Percentiles rank a stretch among this genome's conserved stretches.
These are phyloP conservation scores for Magallana angulata DNA, from an alignment of 1,140 invertebrate genomes.

Conservation along the genomic window DNA sequence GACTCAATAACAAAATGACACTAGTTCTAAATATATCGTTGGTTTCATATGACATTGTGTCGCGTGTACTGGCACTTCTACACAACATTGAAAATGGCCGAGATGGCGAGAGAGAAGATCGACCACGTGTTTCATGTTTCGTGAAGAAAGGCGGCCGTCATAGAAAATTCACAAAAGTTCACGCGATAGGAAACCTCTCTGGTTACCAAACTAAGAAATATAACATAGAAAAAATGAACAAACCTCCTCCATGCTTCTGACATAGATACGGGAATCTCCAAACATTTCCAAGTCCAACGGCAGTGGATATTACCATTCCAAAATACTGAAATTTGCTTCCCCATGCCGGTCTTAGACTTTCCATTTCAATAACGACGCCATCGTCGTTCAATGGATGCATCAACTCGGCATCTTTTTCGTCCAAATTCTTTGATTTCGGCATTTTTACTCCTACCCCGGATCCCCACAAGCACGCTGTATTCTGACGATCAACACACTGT, in stretches of 20 bases:
- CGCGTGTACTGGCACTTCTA: no score
- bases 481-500: background rate
- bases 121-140: background rate
- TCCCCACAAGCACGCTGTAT: background rate
- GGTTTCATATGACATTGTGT: no score
- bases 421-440: slow-evolving; percentile 12
- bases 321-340: slow-evolving; percentile 74
- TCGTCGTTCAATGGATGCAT: slow-evolving; percentile 9
- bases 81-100: slow-evolving; percentile 10
- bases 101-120: background rate
- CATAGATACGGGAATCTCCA: slow-evolving; percentile 77
- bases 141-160: slow-evolving; percentile 12
- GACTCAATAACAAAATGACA: no score
- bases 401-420: slow-evolving; percentile 5
- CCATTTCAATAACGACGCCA: background rate
- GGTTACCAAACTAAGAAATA: background rate
- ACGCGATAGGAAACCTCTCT: background rate
- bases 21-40: no score
- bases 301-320: slow-evolving; percentile 75
- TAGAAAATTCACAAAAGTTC: background rate
- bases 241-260: slow-evolving; percentile 74
- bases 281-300: slow-evolving; percentile 76
- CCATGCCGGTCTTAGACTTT: slow-evolving; percentile 56
- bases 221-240: slow-evolving; percentile 43
- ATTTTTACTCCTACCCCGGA: background rate